These are phyloP conservation scores for Dasypus novemcinctus DNA, from an alignment of 2,113 vertebrate genomes.

Conservation along the genomic window DNA sequence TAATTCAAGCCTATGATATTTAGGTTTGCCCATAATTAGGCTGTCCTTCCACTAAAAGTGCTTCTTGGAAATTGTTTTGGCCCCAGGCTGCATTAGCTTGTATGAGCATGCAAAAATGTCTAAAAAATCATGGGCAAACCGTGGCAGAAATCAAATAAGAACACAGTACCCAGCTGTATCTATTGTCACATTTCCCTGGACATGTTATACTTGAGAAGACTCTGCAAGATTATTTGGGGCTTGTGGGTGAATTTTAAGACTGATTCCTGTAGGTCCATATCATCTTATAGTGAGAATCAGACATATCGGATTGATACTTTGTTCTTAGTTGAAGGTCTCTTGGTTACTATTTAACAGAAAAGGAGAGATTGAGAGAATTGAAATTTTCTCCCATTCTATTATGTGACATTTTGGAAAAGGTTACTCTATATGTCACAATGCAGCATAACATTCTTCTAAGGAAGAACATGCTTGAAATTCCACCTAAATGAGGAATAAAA, in stretches of 20 bases:
- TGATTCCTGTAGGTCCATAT: neutral
- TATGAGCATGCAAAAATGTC: slow-evolving; percentile 30
- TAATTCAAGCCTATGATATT: slow-evolving; percentile 44
- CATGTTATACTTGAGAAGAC: neutral
- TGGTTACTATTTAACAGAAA: neutral
- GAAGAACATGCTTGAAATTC: neutral
- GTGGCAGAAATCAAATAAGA: slow-evolving; percentile 50
- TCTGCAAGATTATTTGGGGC: neutral
- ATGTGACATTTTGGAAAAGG: slow-evolving; percentile 46
- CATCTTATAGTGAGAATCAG: neutral
- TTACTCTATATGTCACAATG: slow-evolving; percentile 33
- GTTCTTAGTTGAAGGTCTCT: neutral
- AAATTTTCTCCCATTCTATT: neutral
- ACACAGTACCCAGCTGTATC: neutral
- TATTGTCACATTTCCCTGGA: neutral
- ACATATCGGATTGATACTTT: neutral
- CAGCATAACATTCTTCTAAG: neutral
- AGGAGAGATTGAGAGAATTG: neutral
- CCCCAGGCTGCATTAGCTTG: slow-evolving; percentile 3
- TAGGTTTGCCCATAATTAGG: slow-evolving; percentile 40
- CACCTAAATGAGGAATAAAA: neutral
- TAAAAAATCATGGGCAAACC: neutral
- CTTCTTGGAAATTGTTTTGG: slow-evolving; percentile 1
- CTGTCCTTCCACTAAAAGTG: slow-evolving; percentile 31
- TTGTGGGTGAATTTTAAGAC: neutral